Conservation (phyloP, 2,797 vertebrate genomes). For the Bufotes viridis region DNA sequence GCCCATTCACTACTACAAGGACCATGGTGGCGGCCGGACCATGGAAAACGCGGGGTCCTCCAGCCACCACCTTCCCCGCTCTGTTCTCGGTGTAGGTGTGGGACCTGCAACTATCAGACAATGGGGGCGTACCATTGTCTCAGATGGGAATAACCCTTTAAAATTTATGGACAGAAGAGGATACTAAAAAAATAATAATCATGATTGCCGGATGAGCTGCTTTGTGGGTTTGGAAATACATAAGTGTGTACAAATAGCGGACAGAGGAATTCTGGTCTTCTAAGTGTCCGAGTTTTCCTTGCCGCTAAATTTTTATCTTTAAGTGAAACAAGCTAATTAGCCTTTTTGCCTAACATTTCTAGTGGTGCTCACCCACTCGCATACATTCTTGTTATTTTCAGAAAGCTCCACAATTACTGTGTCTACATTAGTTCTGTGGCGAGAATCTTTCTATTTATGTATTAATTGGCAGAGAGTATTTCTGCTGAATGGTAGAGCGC, state of each 20-base stretch:
- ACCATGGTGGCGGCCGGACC: too few species aligned
- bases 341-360: conserved; percentile 14
- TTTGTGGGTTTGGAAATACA: not conserved
- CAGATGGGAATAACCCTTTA: too few species aligned
- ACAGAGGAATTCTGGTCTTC: not conserved
- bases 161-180: too few species aligned
- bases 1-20: too few species aligned
- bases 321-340: conserved; percentile 27
- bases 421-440: conserved; percentile 41
- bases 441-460: conserved; percentile 43
- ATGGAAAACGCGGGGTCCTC: too few species aligned
- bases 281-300: not conserved
- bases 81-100: too few species aligned
- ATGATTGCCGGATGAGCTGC: not conserved
- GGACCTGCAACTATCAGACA: too few species aligned
- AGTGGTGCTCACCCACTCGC: conserved; percentile 27
- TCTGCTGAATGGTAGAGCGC: conserved; percentile 25
- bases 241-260: not conserved
- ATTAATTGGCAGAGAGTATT: conserved; percentile 38
- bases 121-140: too few species aligned
- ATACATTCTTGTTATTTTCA: conserved; percentile 33
- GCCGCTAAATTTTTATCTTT: not conserved
- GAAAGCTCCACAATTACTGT: conserved; percentile 35
- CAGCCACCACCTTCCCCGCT: too few species aligned
- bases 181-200: too few species aligned